phyloP scores from a whole-genome alignment of 2,113 vertebrate genomes.

The Puffinus mauretanicus region DNA sequence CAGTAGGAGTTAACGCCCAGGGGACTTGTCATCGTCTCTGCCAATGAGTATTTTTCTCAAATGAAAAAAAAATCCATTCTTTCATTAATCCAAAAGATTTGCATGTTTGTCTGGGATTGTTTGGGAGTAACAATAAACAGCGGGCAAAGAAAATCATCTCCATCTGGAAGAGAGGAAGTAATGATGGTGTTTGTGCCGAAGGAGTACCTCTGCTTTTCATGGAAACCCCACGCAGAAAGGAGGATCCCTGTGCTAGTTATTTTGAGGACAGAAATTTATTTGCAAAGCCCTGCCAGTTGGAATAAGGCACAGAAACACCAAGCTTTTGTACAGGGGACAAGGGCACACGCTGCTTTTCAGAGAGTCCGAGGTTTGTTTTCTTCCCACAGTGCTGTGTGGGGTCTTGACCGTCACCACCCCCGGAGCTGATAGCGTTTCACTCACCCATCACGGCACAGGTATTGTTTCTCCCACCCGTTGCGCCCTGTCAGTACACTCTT shows the following conservation, averaged over 20 bases:
- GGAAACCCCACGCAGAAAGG: background rate
- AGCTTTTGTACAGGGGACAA: background rate
- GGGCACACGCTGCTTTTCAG: background rate
- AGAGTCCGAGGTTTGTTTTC: background rate
- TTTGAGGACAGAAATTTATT: background rate
- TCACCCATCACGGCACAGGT: background rate
- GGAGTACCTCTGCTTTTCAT: background rate
- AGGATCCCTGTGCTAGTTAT: background rate
- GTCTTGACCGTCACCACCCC: background rate
- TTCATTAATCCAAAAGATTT: background rate
- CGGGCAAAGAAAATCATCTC: background rate
- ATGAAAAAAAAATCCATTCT: background rate
- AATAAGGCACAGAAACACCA: background rate
- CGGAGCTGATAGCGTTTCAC: background rate
- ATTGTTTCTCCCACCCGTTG: constrained; percentile 22
- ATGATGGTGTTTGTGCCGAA: background rate
- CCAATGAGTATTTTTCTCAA: background rate
- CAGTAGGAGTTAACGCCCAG: background rate
- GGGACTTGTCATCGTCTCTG: background rate
- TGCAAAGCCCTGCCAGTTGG: background rate
- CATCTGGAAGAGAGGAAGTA: background rate
- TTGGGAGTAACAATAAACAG: background rate
- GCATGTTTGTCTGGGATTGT: background rate
- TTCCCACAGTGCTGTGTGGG: background rate
- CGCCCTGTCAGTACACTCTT: background rate